Percentiles rank a stretch among this genome's conserved stretches.
Conservation (phyloP, 2,797 vertebrate genomes). For the Trachurus trachurus region DNA sequence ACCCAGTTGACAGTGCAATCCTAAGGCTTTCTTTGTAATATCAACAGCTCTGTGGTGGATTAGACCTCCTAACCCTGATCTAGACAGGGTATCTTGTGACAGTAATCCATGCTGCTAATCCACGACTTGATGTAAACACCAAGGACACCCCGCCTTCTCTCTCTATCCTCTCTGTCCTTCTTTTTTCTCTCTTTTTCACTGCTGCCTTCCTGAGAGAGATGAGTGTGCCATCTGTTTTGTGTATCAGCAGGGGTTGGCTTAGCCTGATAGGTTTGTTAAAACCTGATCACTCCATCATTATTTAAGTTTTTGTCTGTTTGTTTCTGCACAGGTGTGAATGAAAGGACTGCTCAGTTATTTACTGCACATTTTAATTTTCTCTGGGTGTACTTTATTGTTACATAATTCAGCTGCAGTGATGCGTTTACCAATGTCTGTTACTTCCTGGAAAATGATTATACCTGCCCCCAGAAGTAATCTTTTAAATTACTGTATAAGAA, state of each 20-base stretch:
- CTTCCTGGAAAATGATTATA: not conserved
- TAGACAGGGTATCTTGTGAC: slow-evolving; percentile 80
- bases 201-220: slow-evolving; percentile 62
- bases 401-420: slow-evolving; percentile 11
- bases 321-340: not conserved
- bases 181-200: slow-evolving; percentile 37
- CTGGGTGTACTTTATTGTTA: slow-evolving; percentile 32
- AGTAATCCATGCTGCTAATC: slow-evolving; percentile 85
- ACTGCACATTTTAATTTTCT: slow-evolving; percentile 22
- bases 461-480: slow-evolving; percentile 3
- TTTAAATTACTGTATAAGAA: slow-evolving; percentile 20
- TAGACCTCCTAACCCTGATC: slow-evolving; percentile 79
- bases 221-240: slow-evolving; percentile 70
- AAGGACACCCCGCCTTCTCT: slow-evolving; percentile 68
- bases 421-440: slow-evolving; percentile 12
- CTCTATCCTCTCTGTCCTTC: slow-evolving; percentile 58
- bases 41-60: slow-evolving; percentile 79
- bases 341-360: not conserved
- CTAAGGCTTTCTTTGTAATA: slow-evolving; percentile 72
- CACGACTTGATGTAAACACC: slow-evolving; percentile 81
- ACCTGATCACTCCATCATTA: slow-evolving; percentile 59
- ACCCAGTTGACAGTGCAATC: slow-evolving; percentile 62
- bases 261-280: slow-evolving; percentile 47
- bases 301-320: slow-evolving; percentile 28
- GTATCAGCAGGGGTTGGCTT: slow-evolving; percentile 65